Evolutionary conservation across 2,113 vertebrate species (phyloP).

Genomic region (Erythrolamprus reginae): DNA sequence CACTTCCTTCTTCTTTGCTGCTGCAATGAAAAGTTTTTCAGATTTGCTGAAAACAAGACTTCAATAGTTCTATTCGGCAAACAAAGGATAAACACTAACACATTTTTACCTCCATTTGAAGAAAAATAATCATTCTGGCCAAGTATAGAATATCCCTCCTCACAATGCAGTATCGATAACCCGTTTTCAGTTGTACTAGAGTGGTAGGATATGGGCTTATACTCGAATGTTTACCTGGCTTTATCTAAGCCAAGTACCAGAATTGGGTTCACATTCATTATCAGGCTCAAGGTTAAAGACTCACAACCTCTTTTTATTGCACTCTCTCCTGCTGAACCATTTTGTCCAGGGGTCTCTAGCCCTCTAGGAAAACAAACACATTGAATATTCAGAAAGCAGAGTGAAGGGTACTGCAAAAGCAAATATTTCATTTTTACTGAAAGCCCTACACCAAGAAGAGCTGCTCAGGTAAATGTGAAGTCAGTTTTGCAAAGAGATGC

Average conservation of each 20-base stretch:
- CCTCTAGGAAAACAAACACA: constrained; percentile 99
- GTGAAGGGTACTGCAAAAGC: constrained; percentile 70
- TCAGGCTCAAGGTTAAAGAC: constrained; percentile 89
- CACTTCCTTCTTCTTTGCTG: constrained; percentile 73
- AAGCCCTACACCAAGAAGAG: constrained; percentile 60
- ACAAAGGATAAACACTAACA: constrained; percentile 34
- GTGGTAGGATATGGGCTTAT: constrained; percentile 70
- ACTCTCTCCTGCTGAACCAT: constrained; percentile 97
- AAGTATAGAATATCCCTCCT: constrained; percentile 42
- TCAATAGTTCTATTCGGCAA: constrained; percentile 55
- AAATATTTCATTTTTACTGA: constrained; percentile 70
- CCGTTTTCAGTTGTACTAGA: constrained; percentile 38
- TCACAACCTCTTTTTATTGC: constrained; percentile 99
- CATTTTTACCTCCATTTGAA: constrained; percentile 41
- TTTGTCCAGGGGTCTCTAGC: constrained; percentile 97
- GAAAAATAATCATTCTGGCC: constrained; percentile 27
- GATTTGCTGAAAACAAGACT: constrained; percentile 63
- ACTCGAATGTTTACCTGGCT: constrained; percentile 97
- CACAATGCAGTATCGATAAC: constrained; percentile 46
- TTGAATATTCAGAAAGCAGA: constrained; percentile 89
- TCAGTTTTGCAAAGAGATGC: constrained; percentile 62
- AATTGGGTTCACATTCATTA: constrained; percentile 85
- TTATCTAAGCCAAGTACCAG: constrained; percentile 78
- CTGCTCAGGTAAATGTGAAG: constrained; percentile 62
- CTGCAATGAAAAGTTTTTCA: constrained; percentile 70